A percentile compares a stretch with the other conserved stretches of the same genome.
These are phyloP conservation scores for Linnaemya tessellans DNA, from an alignment of 2,888 invertebrate species.

Conservation along the genomic window DNA sequence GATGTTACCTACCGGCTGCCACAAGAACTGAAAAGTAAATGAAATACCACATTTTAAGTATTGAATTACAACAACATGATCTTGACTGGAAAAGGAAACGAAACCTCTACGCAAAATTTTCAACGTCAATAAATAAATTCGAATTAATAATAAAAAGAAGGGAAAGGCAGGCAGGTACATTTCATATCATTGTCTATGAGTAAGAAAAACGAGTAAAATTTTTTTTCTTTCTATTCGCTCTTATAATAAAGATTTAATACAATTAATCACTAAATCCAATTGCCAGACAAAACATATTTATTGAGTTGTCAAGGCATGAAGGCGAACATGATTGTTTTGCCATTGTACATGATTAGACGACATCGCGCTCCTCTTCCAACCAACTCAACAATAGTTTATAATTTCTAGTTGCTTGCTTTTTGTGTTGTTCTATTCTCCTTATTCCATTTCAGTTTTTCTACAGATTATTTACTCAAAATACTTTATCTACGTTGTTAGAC, in stretches of 20 bases:
- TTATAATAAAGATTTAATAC: conserved; percentile 60
- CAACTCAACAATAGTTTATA: conserved; percentile 46
- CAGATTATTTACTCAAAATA: conserved; percentile 62
- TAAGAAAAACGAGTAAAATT: neutral
- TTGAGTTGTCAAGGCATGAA: conserved; percentile 70
- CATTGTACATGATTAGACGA: conserved; percentile 56
- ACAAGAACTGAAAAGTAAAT: conserved; percentile 12
- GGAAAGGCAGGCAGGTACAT: conserved; percentile 56
- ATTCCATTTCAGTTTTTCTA: conserved; percentile 37
- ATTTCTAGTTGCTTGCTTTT: conserved; percentile 14
- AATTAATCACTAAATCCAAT: conserved; percentile 72
- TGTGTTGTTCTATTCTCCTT: conserved; percentile 23
- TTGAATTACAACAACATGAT: conserved; percentile 63
- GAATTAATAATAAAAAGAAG: conserved; percentile 33
- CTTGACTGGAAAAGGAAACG: conserved; percentile 39
- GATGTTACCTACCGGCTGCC: conserved; percentile 36
- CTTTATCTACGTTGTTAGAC: conserved; percentile 68
- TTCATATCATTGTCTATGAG: conserved; percentile 52
- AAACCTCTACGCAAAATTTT: conserved; percentile 54
- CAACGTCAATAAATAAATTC: conserved; percentile 47
- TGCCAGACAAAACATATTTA: conserved; percentile 72
- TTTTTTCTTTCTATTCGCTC: conserved; percentile 6
- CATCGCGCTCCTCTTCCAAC: conserved; percentile 30
- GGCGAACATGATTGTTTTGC: conserved; percentile 63
- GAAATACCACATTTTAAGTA: conserved; percentile 49